These are phyloP conservation scores for Corythucha ciliata DNA, from an alignment of 2,888 invertebrate species.

Conservation along the genomic window DNA sequence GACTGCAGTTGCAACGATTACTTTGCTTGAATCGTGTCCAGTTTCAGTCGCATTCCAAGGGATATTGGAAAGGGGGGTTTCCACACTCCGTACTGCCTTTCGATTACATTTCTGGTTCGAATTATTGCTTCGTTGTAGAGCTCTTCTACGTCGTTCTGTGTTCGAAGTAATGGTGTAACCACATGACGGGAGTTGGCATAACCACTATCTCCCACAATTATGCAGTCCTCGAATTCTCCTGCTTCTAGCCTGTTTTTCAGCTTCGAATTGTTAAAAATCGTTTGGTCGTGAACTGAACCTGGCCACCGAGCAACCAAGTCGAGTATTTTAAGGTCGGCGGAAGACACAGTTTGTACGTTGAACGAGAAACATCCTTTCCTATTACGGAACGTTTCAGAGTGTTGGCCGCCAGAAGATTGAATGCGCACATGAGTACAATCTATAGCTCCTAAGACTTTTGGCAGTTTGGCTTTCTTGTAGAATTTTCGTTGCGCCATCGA, in stretches of 20 bases:
- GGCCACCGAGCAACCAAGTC: slow-evolving; percentile 4
- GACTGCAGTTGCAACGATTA: slow-evolving; percentile 30
- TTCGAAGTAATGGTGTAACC: slow-evolving; percentile 1
- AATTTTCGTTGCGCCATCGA: background rate
- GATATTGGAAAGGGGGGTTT: slow-evolving; percentile 28
- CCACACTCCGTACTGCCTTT: slow-evolving; percentile 26
- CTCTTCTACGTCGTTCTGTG: slow-evolving; percentile 4
- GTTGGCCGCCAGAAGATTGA: slow-evolving; percentile 1
- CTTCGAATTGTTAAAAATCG: background rate
- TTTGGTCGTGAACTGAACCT: background rate
- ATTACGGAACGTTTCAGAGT: slow-evolving; percentile 5
- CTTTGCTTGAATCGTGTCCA: slow-evolving; percentile 16
- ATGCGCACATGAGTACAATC: background rate
- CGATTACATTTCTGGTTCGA: slow-evolving; percentile 23
- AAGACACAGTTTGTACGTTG: background rate
- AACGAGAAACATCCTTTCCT: slow-evolving; percentile 11
- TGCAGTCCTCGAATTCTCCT: background rate
- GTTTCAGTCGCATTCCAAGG: slow-evolving; percentile 22
- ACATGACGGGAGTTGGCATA: background rate
- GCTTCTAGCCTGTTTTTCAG: background rate
- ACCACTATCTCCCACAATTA: slow-evolving; percentile 7
- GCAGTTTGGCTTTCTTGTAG: background rate
- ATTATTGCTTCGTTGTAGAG: slow-evolving; percentile 21
- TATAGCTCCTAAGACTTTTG: background rate
- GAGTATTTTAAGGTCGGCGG: background rate